Conservation (phyloP, 2,797 vertebrate species). For the Sebastes nivosus region DNA sequence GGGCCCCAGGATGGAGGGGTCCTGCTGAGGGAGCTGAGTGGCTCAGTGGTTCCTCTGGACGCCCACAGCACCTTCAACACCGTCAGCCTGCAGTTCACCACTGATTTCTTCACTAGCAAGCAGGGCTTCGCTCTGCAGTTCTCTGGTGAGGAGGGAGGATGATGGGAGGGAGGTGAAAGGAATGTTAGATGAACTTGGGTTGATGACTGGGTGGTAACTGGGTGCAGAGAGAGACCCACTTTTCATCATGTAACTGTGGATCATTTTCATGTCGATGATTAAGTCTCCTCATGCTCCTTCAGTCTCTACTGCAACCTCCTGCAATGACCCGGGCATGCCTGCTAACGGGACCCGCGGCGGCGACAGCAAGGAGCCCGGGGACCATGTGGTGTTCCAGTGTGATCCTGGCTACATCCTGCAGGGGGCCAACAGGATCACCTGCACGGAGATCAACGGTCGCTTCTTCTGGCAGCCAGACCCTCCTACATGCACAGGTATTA, state of each 20-base stretch:
- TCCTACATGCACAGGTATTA: slow-evolving; percentile 87
- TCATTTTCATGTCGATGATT: slow-evolving; percentile 8
- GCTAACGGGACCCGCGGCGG: slow-evolving; percentile 95
- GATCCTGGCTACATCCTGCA: slow-evolving; percentile 93
- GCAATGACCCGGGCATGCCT: slow-evolving; percentile 95
- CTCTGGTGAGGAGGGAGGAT: slow-evolving; percentile 83
- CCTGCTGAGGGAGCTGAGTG: slow-evolving; percentile 92
- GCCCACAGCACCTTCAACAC: slow-evolving; percentile 96
- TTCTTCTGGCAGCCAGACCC: slow-evolving; percentile 99
- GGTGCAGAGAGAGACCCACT: background rate
- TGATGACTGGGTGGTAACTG: background rate
- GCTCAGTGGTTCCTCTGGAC: slow-evolving; percentile 87
- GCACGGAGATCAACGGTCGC: slow-evolving; percentile 94
- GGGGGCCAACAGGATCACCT: slow-evolving; percentile 92
- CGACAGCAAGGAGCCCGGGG: slow-evolving; percentile 92
- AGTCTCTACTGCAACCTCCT: slow-evolving; percentile 97
- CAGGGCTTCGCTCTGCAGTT: slow-evolving; percentile 97
- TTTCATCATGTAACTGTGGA: background rate
- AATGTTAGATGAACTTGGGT: background rate
- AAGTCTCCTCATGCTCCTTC: slow-evolving; percentile 1
- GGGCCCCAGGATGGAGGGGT: slow-evolving; percentile 95
- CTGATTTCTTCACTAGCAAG: slow-evolving; percentile 99
- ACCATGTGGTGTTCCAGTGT: slow-evolving; percentile 94
- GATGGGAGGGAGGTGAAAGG: background rate
- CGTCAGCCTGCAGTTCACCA: slow-evolving; percentile 95